Conservation (phyloP, 2,888 invertebrate genomes). For the Thumatha senex region DNA sequence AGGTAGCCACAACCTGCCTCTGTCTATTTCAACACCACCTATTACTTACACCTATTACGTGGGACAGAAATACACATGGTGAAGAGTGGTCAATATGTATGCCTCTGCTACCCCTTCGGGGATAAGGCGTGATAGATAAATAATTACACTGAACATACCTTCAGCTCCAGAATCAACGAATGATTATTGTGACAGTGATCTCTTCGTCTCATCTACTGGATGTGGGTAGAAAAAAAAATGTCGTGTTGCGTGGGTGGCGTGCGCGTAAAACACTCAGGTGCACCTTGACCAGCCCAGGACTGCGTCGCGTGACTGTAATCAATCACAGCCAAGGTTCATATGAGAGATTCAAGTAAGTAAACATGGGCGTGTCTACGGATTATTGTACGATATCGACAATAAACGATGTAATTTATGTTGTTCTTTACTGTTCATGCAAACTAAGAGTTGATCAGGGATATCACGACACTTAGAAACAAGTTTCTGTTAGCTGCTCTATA, state of each 20-base stretch:
- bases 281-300: conserved; percentile 27
- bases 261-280: conserved; percentile 15
- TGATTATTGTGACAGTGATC: not conserved
- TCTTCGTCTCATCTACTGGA: not conserved
- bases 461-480: no score
- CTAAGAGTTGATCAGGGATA: no score
- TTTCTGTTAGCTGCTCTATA: no score
- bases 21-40: no score
- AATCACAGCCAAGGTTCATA: conserved; percentile 30
- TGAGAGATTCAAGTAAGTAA: conserved; percentile 31
- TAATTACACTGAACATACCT: no score
- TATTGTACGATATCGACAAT: conserved; percentile 22
- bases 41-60: no score
- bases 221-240: conserved; percentile 29
- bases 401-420: conserved; percentile 2
- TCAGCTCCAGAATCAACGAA: no score
- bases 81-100: no score
- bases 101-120: no score
- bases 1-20: no score
- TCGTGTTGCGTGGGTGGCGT: conserved; percentile 20
- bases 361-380: conserved; percentile 25
- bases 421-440: not conserved
- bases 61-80: no score
- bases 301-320: conserved; percentile 33
- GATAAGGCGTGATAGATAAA: no score